phyloP scores from a whole-genome alignment of 2,888 invertebrate species.

The Tipula confusa region DNA sequence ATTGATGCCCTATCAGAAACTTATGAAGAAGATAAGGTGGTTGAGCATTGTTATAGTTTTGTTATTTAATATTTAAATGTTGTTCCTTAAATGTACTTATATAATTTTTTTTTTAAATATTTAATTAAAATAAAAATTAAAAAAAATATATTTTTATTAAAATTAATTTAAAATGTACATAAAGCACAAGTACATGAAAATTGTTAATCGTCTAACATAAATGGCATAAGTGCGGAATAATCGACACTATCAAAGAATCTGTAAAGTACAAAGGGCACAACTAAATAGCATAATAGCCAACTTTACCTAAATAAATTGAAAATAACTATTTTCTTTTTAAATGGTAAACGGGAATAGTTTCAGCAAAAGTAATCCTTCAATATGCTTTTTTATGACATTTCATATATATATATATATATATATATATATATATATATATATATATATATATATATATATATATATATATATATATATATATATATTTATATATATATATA shows the following conservation, averaged over 20 bases:
- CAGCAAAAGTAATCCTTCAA: no score
- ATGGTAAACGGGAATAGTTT: no score
- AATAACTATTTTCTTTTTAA: background rate
- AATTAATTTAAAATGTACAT: background rate
- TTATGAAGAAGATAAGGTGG: background rate
- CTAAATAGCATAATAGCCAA: background rate
- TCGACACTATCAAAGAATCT: background rate
- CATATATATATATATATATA: no score
- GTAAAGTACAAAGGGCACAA: background rate
- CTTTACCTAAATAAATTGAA: background rate
- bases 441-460: no score
- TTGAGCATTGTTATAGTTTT: background rate
- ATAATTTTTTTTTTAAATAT: background rate
- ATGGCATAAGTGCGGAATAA: background rate
- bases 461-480: no score
- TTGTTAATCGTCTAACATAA: background rate
- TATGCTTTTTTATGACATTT: no score
- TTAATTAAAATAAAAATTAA: background rate
- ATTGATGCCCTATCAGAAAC: background rate
- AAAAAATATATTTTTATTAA: no score
- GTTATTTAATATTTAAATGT: background rate
- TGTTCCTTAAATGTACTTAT: background rate
- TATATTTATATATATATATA: no score
- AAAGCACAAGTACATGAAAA: background rate
- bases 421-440: no score